phyloP scores from a whole-genome alignment of 2,797 vertebrate genomes.

The Eospalax fontanierii region DNA sequence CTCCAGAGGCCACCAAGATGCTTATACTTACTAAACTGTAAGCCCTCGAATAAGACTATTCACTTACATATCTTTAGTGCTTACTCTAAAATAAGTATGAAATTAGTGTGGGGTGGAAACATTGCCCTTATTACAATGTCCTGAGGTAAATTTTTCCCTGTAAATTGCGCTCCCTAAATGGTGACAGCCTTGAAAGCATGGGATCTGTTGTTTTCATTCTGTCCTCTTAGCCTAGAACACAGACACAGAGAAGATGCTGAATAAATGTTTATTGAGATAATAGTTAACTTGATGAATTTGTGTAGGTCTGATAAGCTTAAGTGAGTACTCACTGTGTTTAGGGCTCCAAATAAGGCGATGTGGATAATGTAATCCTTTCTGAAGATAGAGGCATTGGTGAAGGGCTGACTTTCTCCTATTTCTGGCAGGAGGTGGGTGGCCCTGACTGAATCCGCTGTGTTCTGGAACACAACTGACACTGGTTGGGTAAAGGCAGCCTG shows the following conservation, averaged over 20 bases:
- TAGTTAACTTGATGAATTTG: not conserved
- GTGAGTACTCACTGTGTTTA: not conserved
- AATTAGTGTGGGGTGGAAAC: not conserved
- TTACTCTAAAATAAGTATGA: not conserved
- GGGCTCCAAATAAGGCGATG: not conserved
- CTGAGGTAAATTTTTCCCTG: not conserved
- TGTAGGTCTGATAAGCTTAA: not conserved
- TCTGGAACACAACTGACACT: slow-evolving; percentile 93
- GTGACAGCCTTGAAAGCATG: not conserved
- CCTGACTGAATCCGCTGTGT: slow-evolving; percentile 89
- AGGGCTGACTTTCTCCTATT: slow-evolving; percentile 19
- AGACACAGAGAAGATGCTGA: not conserved
- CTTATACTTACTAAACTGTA: not conserved
- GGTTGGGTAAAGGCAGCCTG: slow-evolving; percentile 93
- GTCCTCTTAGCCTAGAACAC: not conserved
- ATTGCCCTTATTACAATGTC: not conserved
- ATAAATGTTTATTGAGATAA: not conserved
- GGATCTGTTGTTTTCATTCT: not conserved
- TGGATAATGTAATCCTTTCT: not conserved
- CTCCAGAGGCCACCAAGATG: not conserved
- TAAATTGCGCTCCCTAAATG: not conserved
- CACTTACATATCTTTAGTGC: not conserved
- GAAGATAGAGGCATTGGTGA: not conserved
- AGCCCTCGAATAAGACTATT: not conserved
- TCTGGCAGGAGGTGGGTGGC: slow-evolving; percentile 90